Evolutionary conservation across 2,113 vertebrate species (phyloP), one percentile per base, ranked within the genome.

Genomic region (Microtus montanus): DNA sequence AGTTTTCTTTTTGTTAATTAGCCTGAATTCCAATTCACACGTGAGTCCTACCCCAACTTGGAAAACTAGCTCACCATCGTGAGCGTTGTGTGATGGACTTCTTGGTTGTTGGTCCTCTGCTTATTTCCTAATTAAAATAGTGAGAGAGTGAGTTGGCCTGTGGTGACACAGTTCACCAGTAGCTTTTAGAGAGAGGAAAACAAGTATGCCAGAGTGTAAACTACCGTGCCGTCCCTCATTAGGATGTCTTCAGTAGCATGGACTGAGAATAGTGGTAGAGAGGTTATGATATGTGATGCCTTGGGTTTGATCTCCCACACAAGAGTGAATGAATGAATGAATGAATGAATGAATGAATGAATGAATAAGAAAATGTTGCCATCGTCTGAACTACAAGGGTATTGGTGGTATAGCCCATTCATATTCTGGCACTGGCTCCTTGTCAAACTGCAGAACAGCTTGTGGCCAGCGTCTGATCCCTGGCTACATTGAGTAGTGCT

Each of bases 41-140:
- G 19, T 90, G 86, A 86, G 6, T 38, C 58, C 52, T 91, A 52
- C 79, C 66, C 12, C 73, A 75, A 22, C 41, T 80, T 95, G 92
- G 33, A 90, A 94, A 93, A 47, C 94, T n/a, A 66, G 19, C 6
- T 64, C 20, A 13, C n/a, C 78, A 73, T 63, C 68, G 77, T 5
- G 64, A 0, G 80, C 87, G 84, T 93, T 87, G 85, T 47, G 70
- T 83, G 52, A 78, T 91, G 14, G 80, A 33, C 5, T 73, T 94
- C 49, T 92, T 89, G 64, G 10, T 94, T 90, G 30, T n/a, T 86
- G 7, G 49, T 83, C 52, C 33, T 93, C 30, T 93, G 10, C 58
- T 22, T 47, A 78, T 94, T 93, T 44, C 47, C n/a, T 91, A 70
- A 89, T 92, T 88, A 88, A 87, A 96, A 80, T 75, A 95, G 68